Evolutionary conservation across 2,888 invertebrate species (phyloP), one percentile per base, ranked within the genome.

Genomic region (Bembecia ichneumoniformis): DNA sequence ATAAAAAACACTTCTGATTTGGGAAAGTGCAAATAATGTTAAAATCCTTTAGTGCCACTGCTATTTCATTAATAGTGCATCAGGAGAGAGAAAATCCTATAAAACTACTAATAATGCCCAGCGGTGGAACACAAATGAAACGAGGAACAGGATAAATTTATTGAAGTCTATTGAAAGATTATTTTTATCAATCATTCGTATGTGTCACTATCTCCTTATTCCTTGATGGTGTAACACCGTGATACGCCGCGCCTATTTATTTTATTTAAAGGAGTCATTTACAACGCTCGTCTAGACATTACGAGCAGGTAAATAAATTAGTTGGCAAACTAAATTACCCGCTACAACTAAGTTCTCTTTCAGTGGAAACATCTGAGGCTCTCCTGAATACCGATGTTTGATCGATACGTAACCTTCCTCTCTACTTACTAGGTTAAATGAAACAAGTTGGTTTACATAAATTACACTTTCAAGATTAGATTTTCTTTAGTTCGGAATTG

Each of bases 281-380:
- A 64, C 67, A 68, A 71, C 62, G 64, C 68, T 58, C 56, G 75
- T 72, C 71, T 72, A 77, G 77, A 76, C 74, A 72, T 75, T 69
- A 78, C 66, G 68, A 66, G 64, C 68, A 72, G 70, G 73, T 74
- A 77, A 79, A 79, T 77, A 79, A 77, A 79, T 80, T 78, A 78
- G 70, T 68, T 65, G 55, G 66, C 68, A 68, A 71, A 74, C 60
- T 65, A 44, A 43, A 79, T 80, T 76, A 77, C 67, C 49, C 49
- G 28, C 28, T 28, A 43, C 66, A 67, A 71, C 60, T 67, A 62
- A 67, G 71, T 70, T 71, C 71, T 71, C 64, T 69, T 70, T 68
- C 66, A 63, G 64, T 66, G 55, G 55, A 67, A 65, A 63, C 66
- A 64, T 70, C 70, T 58, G 58, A 54, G 28, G 9, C 28, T 28